phyloP scores from a whole-genome alignment of 2,888 invertebrate genomes.

The Dendrolimus pini region DNA sequence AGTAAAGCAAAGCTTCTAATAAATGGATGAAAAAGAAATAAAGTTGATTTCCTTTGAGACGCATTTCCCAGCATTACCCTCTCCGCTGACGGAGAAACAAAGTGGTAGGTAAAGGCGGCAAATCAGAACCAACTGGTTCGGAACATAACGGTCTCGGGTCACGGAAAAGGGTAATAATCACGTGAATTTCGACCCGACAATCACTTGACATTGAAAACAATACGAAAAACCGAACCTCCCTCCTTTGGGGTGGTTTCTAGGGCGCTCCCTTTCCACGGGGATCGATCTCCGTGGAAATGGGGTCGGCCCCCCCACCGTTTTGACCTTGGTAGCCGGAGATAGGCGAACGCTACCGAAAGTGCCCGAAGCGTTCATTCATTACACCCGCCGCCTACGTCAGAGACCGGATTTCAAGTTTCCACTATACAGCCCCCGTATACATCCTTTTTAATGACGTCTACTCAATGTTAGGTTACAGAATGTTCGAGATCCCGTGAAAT shows the following conservation, averaged over 20 bases:
- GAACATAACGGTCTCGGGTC: constrained; percentile 37
- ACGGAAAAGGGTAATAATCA: constrained; percentile 55
- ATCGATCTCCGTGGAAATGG: constrained; percentile 70
- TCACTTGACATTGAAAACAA: constrained; percentile 72
- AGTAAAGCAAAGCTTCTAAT: constrained; percentile 1
- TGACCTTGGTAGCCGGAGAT: constrained; percentile 50
- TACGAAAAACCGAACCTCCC: constrained; percentile 44
- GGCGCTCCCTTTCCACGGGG: constrained; percentile 38
- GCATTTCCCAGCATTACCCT: constrained; percentile 2
- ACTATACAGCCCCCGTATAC: constrained; percentile 16
- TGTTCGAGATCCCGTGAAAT: constrained; percentile 9
- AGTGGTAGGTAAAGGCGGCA: constrained; percentile 10
- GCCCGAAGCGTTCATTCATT: constrained; percentile 62
- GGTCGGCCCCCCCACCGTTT: constrained; percentile 45
- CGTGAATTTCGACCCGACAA: constrained; percentile 37
- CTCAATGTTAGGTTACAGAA: constrained; percentile 17
- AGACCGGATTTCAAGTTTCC: constrained; percentile 27
- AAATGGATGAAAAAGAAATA: constrained; percentile 10
- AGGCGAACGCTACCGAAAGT: constrained; percentile 50
- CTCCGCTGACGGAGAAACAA: not conserved
- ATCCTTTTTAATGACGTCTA: constrained; percentile 32
- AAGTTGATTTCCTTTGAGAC: constrained; percentile 12
- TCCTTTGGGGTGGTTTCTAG: constrained; percentile 46
- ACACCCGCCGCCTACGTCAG: constrained; percentile 31
- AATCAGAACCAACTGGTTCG: constrained; percentile 21